Evolutionary conservation across 2,797 vertebrate species (phyloP), one percentile per base, ranked within the genome.

Genomic region (Clarias platycephalus): DNA sequence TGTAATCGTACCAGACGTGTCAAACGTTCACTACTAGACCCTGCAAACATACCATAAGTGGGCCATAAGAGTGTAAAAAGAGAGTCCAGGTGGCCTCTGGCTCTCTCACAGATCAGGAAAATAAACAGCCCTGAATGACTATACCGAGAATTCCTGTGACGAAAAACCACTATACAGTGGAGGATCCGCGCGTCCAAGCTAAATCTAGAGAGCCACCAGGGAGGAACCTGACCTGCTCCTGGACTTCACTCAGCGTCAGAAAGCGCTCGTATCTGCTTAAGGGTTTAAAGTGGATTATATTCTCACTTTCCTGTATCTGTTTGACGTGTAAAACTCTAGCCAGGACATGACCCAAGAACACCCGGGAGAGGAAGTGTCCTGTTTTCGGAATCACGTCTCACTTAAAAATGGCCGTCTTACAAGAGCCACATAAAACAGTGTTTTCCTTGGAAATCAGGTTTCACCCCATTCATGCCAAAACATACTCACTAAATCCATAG

Each of bases 101-200:
- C 31, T 60, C 86, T 87, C 83, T 76, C 68, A 81, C 80, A 80
- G 79, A 79, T 84, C 68, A 79, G 85, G 82, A 90, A 90, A 88
- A 90, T 84, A 90, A 91, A 91, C 87, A 89, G 66, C 22, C 26
- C 26, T 86, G 88, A 90, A 88, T 90, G 87, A 88, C 62, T 64
- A 82, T 28, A 77, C 85, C 82, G 87, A 84, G 77, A 84, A 68
- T 82, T 87, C 58, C 81, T 81, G 63, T 55, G 71, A 68, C 85
- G 70, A 71, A 81, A 37, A 70, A 53, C 49, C 10, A 76, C 82
- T 80, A 37, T 1, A 67, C 81, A 86, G 83, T 85, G 83, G 83
- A 86, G 79, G 83, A 78, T 66, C 80, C 28, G n/a, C 37, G 31
- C 5, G 60, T 80, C 78, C 62, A 76, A 82, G 58, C 80, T 82